Conservation (phyloP, 1,140 invertebrate genomes). For the Charaxes varanes region DNA sequence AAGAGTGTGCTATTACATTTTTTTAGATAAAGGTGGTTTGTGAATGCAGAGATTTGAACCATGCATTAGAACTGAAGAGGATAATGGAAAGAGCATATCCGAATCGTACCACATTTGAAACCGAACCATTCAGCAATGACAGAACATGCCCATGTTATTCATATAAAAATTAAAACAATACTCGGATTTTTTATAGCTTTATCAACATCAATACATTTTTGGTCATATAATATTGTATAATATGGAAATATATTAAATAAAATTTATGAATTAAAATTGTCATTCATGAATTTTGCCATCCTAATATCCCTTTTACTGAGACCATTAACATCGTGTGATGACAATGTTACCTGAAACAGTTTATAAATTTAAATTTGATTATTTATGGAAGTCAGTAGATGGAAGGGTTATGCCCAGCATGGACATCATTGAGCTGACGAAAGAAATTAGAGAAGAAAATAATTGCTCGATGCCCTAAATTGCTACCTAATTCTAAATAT, state of each 20-base stretch:
- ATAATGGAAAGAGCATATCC: conserved; percentile 49
- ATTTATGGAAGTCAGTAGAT: too few species aligned
- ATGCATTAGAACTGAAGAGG: conserved; percentile 55
- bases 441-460: too few species aligned
- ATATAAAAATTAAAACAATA: conserved; percentile 14
- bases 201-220: conserved; percentile 8
- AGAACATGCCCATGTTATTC: conserved; percentile 47
- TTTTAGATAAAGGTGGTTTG: conserved; percentile 50
- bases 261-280: conserved; percentile 38
- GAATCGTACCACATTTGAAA: conserved; percentile 38
- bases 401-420: too few species aligned
- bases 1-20: too few species aligned
- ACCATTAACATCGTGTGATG: conserved; percentile 94
- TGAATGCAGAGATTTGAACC: conserved; percentile 43
- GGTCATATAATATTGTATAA: conserved; percentile 19
- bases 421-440: too few species aligned
- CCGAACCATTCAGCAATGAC: conserved; percentile 51
- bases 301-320: conserved; percentile 91
- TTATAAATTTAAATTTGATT: background rate
- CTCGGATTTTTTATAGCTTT: conserved; percentile 2
- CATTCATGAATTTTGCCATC: conserved; percentile 92
- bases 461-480: too few species aligned
- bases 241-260: too few species aligned
- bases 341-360: conserved; percentile 87
- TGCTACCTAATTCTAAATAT: too few species aligned